phyloP scores from a whole-genome alignment of 1,140 invertebrate species.

The Aphidius gifuensis region DNA sequence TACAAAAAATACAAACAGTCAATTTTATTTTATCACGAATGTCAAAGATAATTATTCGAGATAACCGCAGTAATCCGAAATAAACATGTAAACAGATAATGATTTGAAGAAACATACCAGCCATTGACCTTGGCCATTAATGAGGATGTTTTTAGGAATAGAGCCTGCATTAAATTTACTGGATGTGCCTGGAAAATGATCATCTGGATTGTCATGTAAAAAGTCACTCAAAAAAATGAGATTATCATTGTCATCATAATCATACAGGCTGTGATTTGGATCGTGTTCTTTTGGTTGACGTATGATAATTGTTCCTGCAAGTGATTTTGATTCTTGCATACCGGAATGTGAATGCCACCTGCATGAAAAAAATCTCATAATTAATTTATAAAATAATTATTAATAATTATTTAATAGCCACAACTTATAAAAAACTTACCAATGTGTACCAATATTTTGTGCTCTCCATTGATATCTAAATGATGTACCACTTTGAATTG shows the following conservation, averaged over 20 bases:
- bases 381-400: too few species aligned
- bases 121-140: conserved; percentile 24
- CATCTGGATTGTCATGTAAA: conserved; percentile 74
- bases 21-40: too few species aligned
- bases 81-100: not conserved
- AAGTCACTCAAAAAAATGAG: conserved; percentile 81
- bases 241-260: conserved; percentile 77
- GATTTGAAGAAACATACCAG: conserved; percentile 5
- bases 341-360: conserved; percentile 83
- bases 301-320: conserved; percentile 80
- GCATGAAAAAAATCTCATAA: too few species aligned
- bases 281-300: conserved; percentile 72
- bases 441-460: conserved; percentile 78
- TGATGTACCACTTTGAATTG: conserved; percentile 77
- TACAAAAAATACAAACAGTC: too few species aligned
- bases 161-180: conserved; percentile 55
- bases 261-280: conserved; percentile 72
- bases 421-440: too few species aligned
- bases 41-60: too few species aligned
- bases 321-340: conserved; percentile 25
- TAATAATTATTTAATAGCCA: too few species aligned
- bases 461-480: conserved; percentile 78
- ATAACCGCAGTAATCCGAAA: too few species aligned
- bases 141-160: conserved; percentile 20
- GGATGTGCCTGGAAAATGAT: conserved; percentile 67